Percentiles rank a stretch among this genome's conserved stretches.
Evolutionary conservation across 2,888 invertebrate species (phyloP).

Genomic region (Epinotia brunnichana): DNA sequence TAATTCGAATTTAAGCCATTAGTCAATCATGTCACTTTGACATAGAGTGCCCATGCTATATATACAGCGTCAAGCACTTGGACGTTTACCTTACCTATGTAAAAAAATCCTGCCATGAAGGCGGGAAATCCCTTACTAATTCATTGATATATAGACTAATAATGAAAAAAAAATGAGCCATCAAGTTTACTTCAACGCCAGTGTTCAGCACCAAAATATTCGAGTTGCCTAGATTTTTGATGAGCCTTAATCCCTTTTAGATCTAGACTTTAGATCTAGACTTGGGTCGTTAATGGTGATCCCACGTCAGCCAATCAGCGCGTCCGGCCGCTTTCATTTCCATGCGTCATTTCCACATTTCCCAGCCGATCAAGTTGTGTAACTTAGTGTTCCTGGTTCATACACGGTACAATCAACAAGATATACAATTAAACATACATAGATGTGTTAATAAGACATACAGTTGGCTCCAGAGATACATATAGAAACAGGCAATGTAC

Average conservation of each 20-base stretch:
- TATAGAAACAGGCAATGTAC: no score
- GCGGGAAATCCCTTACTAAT: background rate
- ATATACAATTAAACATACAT: no score
- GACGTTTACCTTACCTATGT: no score
- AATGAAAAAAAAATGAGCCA: background rate
- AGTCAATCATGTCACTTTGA: no score
- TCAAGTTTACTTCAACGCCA: background rate
- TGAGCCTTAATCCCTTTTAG: background rate
- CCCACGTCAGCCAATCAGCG: constrained; percentile 34
- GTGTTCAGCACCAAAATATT: background rate
- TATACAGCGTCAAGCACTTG: no score
- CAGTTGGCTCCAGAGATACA: background rate
- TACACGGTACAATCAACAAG: constrained; percentile 9
- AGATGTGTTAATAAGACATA: background rate
- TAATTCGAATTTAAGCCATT: no score
- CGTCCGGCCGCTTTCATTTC: constrained; percentile 62
- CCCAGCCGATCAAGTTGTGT: constrained; percentile 47
- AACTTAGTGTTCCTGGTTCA: constrained; percentile 48
- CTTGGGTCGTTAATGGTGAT: constrained; percentile 9
- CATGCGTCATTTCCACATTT: constrained; percentile 54
- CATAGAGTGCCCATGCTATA: no score
- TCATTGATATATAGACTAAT: background rate
- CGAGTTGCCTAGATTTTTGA: background rate
- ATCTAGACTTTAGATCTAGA: background rate
- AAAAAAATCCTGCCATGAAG: no score